Base-by-base conservation (phyloP, 2,888 invertebrate species). In the Euzophera pinguis region DNA sequence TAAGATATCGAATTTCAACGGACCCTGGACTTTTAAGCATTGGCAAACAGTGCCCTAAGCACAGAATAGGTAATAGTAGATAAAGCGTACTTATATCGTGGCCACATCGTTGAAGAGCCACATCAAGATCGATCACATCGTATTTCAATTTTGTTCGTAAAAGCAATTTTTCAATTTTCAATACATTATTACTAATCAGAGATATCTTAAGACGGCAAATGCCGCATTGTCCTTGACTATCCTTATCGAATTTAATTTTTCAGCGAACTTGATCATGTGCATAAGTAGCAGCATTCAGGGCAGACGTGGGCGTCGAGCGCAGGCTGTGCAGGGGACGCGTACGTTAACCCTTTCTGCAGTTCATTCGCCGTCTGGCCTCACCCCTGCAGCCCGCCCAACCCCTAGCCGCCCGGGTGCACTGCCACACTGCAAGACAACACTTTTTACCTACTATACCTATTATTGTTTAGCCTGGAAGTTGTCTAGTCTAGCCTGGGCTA, bases 281-380 rank as follows among this genome's bases (percentile, higher is more conserved):
- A 69, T 75, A 72, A 63, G 62, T 67, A 64, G 60, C 57, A 64
- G 64, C 72, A 63, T 39, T 39, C 39, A 39, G 66, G 66, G 67
- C 67, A 71, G 62, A 62, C 71, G 79, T 84, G 78, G 83, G 84
- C 77, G 80, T 78, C 73, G 76, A 75, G 75, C 81, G 78, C 81
- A 81, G 81, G 77, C 82, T 73, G 74, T 90, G 89, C 89, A 90
- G 88, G 89, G 88, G 89, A 84, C 84, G 90, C 90, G 89, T 72
- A 82, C 92, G 77, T 84, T 87, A 87, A 88, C 78, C 92, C 92
- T 77, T 91, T 89, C 80, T 91, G 86, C 90, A 92, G 92, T 89
- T 92, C 91, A 88, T 92, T 91, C 86, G 87, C 90, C 84, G 91
- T 91, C 91, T 91, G 90, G 91, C 90, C 91, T 86, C 91, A 91